phyloP scores from a whole-genome alignment of 1,140 invertebrate genomes.

The Microplitis mediator region DNA sequence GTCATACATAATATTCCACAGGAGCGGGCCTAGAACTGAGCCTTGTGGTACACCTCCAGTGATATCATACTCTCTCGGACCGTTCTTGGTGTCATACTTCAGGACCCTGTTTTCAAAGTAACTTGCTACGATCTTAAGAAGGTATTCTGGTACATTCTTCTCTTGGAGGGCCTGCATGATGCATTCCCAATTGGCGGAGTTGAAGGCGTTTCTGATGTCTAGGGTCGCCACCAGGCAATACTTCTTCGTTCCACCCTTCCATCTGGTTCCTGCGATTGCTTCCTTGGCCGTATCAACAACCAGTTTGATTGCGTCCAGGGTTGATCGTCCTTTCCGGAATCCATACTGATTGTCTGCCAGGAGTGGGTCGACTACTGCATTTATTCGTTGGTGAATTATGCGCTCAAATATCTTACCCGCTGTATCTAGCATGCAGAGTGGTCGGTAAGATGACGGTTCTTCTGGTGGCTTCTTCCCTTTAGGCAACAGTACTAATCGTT shows the following conservation, averaged over 20 bases:
- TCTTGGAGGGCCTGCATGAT: neutral
- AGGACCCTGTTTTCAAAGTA: constrained; percentile 9
- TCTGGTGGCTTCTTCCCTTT: neutral
- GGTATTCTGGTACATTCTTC: neutral
- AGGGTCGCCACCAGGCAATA: constrained; percentile 19
- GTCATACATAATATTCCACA: constrained; percentile 18
- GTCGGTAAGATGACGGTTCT: neutral
- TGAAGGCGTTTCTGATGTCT: constrained; percentile 34
- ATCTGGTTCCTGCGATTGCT: neutral
- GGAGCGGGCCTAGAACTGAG: neutral
- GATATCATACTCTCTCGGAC: neutral
- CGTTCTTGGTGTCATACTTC: constrained; percentile 2
- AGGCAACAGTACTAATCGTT: neutral
- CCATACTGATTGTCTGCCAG: neutral
- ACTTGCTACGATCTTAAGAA: neutral
- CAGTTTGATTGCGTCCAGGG: neutral
- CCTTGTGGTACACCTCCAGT: constrained; percentile 17
- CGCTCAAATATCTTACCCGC: neutral
- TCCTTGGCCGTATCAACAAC: neutral
- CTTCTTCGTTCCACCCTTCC: constrained; percentile 3
- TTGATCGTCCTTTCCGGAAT: neutral
- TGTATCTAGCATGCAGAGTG: neutral
- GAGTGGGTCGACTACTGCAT: neutral
- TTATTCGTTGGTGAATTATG: neutral
- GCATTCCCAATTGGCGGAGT: constrained; percentile 11